Evolutionary conservation across 2,888 invertebrate species (phyloP).

Genomic region (Agriotes lineatus): DNA sequence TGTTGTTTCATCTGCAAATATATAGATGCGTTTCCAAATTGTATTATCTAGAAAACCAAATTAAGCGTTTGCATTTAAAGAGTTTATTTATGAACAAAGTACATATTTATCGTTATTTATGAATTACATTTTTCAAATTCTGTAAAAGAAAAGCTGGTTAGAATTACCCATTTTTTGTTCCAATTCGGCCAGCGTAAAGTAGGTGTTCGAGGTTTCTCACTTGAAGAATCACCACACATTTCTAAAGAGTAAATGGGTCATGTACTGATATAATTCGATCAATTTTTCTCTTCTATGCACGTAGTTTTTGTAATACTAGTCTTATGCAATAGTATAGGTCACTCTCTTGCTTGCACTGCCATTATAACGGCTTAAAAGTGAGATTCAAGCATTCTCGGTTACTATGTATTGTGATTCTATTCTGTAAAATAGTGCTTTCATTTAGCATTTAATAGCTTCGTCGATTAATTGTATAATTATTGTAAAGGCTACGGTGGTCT

Average conservation of each 20-base stretch:
- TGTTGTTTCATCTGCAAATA: background rate
- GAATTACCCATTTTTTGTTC: too few relatives aligned
- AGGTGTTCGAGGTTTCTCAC: too few relatives aligned
- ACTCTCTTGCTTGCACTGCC: conserved; percentile 35
- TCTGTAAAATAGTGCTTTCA: conserved; percentile 20
- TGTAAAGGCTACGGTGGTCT: conserved; percentile 14
- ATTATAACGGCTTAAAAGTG: conserved; percentile 28
- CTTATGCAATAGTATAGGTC: conserved; percentile 23
- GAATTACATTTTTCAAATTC: too few relatives aligned
- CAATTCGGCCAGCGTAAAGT: too few relatives aligned
- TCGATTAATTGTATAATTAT: conserved; percentile 16
- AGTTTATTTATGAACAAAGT: too few relatives aligned
- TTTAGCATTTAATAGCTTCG: conserved; percentile 17
- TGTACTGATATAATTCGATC: background rate
- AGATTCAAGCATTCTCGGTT: conserved; percentile 13
- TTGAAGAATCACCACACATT: background rate
- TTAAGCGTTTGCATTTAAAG: too few relatives aligned
- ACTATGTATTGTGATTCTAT: conserved; percentile 25
- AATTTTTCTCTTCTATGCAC: conserved; percentile 21
- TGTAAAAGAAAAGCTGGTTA: background rate
- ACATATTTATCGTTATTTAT: too few relatives aligned
- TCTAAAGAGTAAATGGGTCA: background rate
- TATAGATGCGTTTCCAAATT: background rate
- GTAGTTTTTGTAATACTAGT: conserved; percentile 31
- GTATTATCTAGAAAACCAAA: background rate